Percentiles rank a stretch among this genome's conserved stretches.
Evolutionary conservation across 2,113 vertebrate genomes (phyloP).

Genomic region (Austrofundulus limnaeus): DNA sequence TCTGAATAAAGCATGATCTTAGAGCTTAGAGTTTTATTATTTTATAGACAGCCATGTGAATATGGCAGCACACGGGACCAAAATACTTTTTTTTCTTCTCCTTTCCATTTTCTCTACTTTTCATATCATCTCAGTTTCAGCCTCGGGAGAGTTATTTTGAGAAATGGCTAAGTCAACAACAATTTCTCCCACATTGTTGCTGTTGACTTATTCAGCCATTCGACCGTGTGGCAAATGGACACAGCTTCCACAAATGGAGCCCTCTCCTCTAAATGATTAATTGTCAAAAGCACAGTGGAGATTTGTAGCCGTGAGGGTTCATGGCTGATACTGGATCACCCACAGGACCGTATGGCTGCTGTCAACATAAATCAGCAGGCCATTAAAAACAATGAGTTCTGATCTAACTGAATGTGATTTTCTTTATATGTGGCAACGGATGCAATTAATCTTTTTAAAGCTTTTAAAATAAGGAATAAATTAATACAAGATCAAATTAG

Average conservation of each 20-base stretch:
- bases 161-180: constrained; percentile 66
- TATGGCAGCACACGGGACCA: constrained; percentile 50
- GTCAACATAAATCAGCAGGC: constrained; percentile 16
- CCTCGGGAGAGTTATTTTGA: constrained; percentile 72
- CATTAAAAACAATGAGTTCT: neutral
- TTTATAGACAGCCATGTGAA: constrained; percentile 57
- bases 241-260: constrained; percentile 68
- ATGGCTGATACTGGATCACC: constrained; percentile 29
- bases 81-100: constrained; percentile 17
- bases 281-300: constrained; percentile 52
- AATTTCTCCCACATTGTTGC: constrained; percentile 66
- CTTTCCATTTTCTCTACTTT: constrained; percentile 45
- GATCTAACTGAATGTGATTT: constrained; percentile 15
- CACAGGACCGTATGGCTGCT: constrained; percentile 2
- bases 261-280: constrained; percentile 76
- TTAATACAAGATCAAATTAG: constrained; percentile 2
- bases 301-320: constrained; percentile 44
- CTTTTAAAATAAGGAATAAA: neutral
- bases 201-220: constrained; percentile 78
- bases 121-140: constrained; percentile 74
- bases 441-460: neutral
- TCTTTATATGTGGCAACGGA: constrained; percentile 1
- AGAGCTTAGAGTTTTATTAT: constrained; percentile 65
- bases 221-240: constrained; percentile 73
- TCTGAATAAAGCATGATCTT: constrained; percentile 74